Base-by-base conservation (phyloP, 2,113 vertebrate genomes). In the Panurus biarmicus region DNA sequence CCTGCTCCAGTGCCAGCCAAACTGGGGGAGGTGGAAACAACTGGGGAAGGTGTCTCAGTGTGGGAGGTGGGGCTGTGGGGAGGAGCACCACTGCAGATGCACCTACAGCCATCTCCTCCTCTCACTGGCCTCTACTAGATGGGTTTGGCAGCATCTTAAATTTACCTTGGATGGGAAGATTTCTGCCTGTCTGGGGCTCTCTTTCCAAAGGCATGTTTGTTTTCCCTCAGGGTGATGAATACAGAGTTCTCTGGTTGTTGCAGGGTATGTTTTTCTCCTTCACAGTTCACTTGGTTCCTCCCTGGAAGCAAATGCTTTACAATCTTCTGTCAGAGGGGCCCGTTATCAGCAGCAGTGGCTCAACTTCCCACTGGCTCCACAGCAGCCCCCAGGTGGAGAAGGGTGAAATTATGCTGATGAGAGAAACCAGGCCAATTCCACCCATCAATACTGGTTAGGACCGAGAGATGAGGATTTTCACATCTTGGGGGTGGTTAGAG, bases 271-370 rank as follows among this genome's bases (percentile, higher is more conserved):
- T 91, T 96, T 79, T 82, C 89, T 94, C 91, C 91, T 92, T 91
- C 87, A 83, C 95, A 96, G 92, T 79, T 95, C 71, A 51, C 78
- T 96, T 89, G 82, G 85, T 82, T 96, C 94, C 58, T 94, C 82
- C 81, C 81, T 94, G 81, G 86, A 94, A 95, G 81, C 72, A 65
- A 94, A 75, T 53, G 67, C 87, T 85, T 87, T 85, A 78, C 64
- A 60, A 29, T 82, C 74, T 71, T 84, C 83, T 86, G 65, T 89
- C 85, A 26, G 64, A 77, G 67, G 87, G 79, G 51, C 31, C 36
- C 0, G 2, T 83, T 88, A 83, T 25, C 67, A 90, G 72, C 70
- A 57, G 89, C 54, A 57, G 72, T 61, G 79, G 90, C 75, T 90
- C 90, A 71, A n/a, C 50, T 67, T 88, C 86, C 69, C 40, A 3